A percentile compares a stretch with the other conserved stretches of the same genome.
Conservation (phyloP, 2,113 vertebrate genomes). For the Chroicocephalus ridibundus region DNA sequence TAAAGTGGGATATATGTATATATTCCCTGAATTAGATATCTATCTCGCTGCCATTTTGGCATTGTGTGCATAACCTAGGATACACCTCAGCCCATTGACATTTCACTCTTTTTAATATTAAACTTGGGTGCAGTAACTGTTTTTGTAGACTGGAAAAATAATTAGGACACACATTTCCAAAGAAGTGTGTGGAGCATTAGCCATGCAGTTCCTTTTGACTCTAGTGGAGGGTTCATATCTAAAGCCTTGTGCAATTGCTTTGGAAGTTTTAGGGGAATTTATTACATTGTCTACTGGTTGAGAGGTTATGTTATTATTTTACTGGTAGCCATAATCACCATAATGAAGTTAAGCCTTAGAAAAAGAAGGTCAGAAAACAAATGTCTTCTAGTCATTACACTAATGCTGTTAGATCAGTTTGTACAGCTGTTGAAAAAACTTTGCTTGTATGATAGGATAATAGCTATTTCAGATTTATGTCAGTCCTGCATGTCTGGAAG, state of each 20-base stretch:
- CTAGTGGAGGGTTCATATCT: background rate
- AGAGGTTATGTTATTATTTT: background rate
- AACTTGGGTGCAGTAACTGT: slow-evolving; percentile 7
- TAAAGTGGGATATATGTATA: background rate
- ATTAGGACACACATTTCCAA: background rate
- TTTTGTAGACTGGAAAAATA: slow-evolving; percentile 48
- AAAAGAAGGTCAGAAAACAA: background rate
- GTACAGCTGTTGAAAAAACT: background rate
- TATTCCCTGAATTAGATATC: slow-evolving; percentile 16
- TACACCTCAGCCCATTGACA: background rate
- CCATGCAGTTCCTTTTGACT: background rate
- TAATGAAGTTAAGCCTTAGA: background rate
- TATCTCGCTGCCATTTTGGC: background rate
- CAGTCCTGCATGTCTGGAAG: background rate
- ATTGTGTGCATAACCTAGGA: background rate
- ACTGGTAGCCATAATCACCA: background rate
- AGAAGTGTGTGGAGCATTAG: background rate
- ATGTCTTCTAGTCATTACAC: background rate
- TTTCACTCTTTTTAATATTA: background rate
- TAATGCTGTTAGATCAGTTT: background rate
- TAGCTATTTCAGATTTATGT: background rate
- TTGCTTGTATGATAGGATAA: background rate
- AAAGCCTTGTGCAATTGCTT: background rate
- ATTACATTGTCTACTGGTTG: background rate
- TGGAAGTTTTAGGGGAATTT: slow-evolving; percentile 38